Base-by-base conservation (phyloP, 2,113 vertebrate species). In the Setophaga coronata region DNA sequence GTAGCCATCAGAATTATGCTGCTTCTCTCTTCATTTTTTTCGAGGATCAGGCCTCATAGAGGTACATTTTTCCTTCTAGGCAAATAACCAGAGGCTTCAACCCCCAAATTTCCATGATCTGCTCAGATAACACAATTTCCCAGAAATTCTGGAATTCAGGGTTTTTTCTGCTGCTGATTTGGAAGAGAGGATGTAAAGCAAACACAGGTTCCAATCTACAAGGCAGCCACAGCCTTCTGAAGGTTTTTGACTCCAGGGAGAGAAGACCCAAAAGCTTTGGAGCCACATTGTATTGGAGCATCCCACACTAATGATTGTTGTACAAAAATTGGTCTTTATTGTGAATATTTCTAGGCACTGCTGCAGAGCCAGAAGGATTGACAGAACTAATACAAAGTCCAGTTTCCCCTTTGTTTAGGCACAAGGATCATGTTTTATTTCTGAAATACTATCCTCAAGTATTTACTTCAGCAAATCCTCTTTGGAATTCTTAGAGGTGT, bases 61-160 rank as follows among this genome's bases (percentile, higher is more conserved):
- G 12, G 8, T 33, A 6, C 2, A 19, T 16, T 62, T 71, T 71
- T 33, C 45, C 28, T 78, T 62, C 53, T 19, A 0, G 26, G 12
- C 5, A 50, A 82, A 62, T 14, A 51, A 12, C 0, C 23, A 45
- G 8, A 58, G 7, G 5, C 6, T 60, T 84, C 20, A 28, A 33
- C 31, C 12, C 17, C n/a, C 43, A 47, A 47, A 60, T 3, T 9
- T 40, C 47, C 53, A 36, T 45, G 17, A 38, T 43, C 40, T 70
- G 7, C 2, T n/a, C 56, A 29, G 13, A 4, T 1, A 43, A 10
- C 6, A 34, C 2, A 31, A 5, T 34, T 60, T 54, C 9, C 7
- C 20, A 47, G 47, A 58, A 67, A 33, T 47, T 7, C 36, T 50
- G 12, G 3, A 19, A 31, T 26, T 36, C 48, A 33, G 24, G 7